Evolutionary conservation across 2,888 invertebrate species (phyloP).

Genomic region (Phortica magna): DNA sequence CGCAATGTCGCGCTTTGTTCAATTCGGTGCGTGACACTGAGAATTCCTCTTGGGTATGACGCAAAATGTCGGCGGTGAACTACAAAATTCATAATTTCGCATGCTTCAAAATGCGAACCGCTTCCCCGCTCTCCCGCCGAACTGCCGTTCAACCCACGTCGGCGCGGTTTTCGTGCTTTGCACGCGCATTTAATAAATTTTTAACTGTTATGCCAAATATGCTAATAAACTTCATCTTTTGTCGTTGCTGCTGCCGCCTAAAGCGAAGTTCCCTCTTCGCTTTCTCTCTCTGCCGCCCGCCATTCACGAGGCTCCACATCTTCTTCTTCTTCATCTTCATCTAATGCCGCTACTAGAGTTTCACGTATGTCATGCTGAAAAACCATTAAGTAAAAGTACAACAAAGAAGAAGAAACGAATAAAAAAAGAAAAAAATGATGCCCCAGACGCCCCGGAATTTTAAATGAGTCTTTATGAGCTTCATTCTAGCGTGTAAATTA

Average conservation of each 20-base stretch:
- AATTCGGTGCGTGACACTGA: slow-evolving; percentile 22
- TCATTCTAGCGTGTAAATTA: slow-evolving; percentile 72
- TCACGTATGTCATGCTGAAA: slow-evolving; percentile 72
- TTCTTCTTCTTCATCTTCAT: too few species aligned
- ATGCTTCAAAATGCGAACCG: slow-evolving; percentile 45
- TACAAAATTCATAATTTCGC: neutral
- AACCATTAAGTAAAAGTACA: slow-evolving; percentile 57
- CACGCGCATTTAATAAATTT: slow-evolving; percentile 66
- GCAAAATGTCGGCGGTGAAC: slow-evolving; percentile 9
- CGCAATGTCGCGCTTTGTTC: slow-evolving; percentile 9
- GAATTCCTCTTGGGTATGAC: slow-evolving; percentile 18
- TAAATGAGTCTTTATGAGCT: slow-evolving; percentile 73
- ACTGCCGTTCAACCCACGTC: too few species aligned
- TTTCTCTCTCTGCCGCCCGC: slow-evolving; percentile 11
- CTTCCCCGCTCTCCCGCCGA: slow-evolving; percentile 39
- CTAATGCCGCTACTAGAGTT: slow-evolving; percentile 27
- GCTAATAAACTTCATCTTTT: slow-evolving; percentile 69
- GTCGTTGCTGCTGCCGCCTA: slow-evolving; percentile 52
- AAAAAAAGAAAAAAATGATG: slow-evolving; percentile 63
- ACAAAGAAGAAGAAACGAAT: slow-evolving; percentile 11
- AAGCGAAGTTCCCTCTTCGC: neutral
- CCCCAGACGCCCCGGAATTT: slow-evolving; percentile 73
- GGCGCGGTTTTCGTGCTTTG: slow-evolving; percentile 41
- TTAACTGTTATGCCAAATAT: slow-evolving; percentile 58
- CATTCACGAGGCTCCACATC: neutral